Conservation (phyloP, 2,113 vertebrate genomes). For the Sminthopsis crassicaudata region DNA sequence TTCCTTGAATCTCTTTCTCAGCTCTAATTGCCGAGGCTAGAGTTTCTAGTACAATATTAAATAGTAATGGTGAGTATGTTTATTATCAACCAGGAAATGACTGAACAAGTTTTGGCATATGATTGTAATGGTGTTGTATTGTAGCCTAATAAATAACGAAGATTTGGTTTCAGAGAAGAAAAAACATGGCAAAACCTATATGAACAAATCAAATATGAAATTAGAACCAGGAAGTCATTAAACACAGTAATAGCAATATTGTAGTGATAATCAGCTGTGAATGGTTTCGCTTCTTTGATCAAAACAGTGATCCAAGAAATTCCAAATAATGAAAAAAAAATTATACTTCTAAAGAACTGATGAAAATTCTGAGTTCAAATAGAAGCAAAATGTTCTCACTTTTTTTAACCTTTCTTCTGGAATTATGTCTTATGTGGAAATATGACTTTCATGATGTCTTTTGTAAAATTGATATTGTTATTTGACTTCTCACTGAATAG, state of each 20-base stretch:
- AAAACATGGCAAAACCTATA: neutral
- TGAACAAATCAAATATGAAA: neutral
- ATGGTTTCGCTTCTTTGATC: too few species aligned
- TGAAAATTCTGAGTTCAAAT: neutral
- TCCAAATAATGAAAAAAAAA: neutral
- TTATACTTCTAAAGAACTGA: neutral
- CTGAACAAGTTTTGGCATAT: neutral
- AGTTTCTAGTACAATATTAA: too few species aligned
- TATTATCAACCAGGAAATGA: neutral
- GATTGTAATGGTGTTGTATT: neutral
- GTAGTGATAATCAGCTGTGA: neutral
- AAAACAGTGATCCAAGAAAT: neutral
- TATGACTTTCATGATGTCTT: neutral
- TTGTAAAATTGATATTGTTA: neutral
- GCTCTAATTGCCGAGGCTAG: too few species aligned
- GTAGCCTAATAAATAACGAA: neutral
- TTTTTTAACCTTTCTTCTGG: neutral
- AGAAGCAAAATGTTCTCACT: neutral
- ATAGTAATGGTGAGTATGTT: neutral
- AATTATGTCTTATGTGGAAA: neutral
- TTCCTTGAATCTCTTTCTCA: too few species aligned
- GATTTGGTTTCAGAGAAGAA: neutral
- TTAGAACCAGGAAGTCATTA: neutral
- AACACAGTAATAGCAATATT: neutral
- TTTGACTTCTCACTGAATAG: neutral